Base-by-base conservation (phyloP, 2,797 vertebrate species). In the Argentina silus region DNA sequence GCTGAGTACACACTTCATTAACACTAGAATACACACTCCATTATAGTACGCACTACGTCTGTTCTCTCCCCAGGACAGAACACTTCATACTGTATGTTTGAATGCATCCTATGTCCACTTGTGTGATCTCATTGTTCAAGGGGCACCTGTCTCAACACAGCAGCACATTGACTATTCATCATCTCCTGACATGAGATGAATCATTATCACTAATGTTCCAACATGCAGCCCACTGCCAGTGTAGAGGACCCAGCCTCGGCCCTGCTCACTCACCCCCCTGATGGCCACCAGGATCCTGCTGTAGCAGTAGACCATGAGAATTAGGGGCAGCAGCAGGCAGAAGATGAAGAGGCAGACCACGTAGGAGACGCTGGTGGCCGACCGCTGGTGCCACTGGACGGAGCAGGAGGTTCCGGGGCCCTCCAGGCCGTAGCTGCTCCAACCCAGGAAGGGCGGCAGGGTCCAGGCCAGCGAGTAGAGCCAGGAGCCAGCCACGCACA, bases 361-460 rank as follows among this genome's bases (percentile, higher is more conserved):
- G 5, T 94, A 95, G 7, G 91, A 95, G 0, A 90, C 0, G 0
- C 86, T 93, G 81, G 79, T 82, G 61, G 84, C 48, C 0, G 95
- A 91, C 23, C 84, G 92, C 57, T 80, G 87, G 78, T 93, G 89
- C 95, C 94, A 95, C 83, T 94, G 94, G 70, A 95, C 85, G 0
- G 95, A 95, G 23, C 94, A 95, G 0, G 85, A 92, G 61, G 93
- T 93, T 3, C 94, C 94, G 6, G 91, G 72, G n/a, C 93, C 94
- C 81, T 96, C 94, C 0, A 89, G 94, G 7, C 93, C 91, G 0
- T 95, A 95, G 83, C 90, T 94, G 81, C 93, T 95, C 95, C 95
- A 95, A 45, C 94, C 93, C 57, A 95, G 83, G 19, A 95, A 78
- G 0, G 91, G 93, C 0, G 93, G 93, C 3, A 89, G 5, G 0